Conservation (phyloP, 2,797 vertebrate species). For the Cossypha niveicapilla region DNA sequence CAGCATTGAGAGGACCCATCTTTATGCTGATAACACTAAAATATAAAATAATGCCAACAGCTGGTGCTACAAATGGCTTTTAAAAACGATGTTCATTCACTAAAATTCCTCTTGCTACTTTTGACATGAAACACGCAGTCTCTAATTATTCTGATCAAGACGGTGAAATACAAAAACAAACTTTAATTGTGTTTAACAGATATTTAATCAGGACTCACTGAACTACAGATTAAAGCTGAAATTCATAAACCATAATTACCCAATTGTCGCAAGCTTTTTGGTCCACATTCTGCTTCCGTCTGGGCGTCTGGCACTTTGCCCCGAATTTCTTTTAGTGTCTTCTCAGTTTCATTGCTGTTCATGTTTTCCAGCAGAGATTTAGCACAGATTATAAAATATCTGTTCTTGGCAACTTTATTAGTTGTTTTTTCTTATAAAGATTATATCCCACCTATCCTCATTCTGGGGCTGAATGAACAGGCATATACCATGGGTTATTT, state of each 20-base stretch:
- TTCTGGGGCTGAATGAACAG: conserved; percentile 48
- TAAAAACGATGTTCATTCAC: conserved; percentile 86
- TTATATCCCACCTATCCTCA: conserved; percentile 51
- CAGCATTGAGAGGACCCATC: conserved; percentile 78
- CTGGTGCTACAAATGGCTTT: conserved; percentile 86
- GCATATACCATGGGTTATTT: not conserved
- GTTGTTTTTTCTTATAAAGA: conserved; percentile 70
- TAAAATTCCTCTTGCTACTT: conserved; percentile 84
- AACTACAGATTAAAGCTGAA: conserved; percentile 88
- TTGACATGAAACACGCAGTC: conserved; percentile 85
- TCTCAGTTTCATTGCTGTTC: conserved; percentile 83
- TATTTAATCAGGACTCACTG: conserved; percentile 88
- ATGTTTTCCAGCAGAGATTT: conserved; percentile 84
- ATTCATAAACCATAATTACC: conserved; percentile 89
- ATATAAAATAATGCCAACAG: conserved; percentile 86
- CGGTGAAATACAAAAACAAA: conserved; percentile 88
- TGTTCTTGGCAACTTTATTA: conserved; percentile 80
- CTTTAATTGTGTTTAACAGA: conserved; percentile 89
- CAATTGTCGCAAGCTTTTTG: conserved; percentile 86
- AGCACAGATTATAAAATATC: conserved; percentile 83
- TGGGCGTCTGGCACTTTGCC: conserved; percentile 84
- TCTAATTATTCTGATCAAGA: conserved; percentile 88
- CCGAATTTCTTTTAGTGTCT: conserved; percentile 84
- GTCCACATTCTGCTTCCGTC: conserved; percentile 84
- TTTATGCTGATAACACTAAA: conserved; percentile 84